Evolutionary conservation across 2,113 vertebrate species (phyloP).

Genomic region (Cisticola juncidis): DNA sequence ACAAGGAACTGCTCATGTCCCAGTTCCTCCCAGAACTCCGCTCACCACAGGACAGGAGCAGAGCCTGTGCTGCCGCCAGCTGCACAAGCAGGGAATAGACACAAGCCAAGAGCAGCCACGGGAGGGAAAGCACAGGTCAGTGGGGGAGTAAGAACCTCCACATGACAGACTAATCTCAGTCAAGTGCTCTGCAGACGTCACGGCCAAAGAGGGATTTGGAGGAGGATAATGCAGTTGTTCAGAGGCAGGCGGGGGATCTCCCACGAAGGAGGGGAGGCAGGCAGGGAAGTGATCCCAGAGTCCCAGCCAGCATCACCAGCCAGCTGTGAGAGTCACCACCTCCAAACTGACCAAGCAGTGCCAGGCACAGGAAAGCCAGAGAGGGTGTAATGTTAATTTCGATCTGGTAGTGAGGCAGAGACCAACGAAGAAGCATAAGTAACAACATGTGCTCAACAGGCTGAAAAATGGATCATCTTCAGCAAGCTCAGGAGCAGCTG

Average conservation of each 20-base stretch:
- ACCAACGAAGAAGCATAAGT: neutral
- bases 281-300: neutral
- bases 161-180: conserved; percentile 47
- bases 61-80: neutral
- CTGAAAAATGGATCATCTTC: neutral
- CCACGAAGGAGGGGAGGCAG: neutral
- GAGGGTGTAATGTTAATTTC: neutral
- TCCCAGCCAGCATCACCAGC: fast-evolving
- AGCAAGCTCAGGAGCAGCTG: neutral
- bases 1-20: neutral
- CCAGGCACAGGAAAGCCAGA: neutral
- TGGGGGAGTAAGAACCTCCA: conserved; percentile 5
- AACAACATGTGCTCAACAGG: neutral
- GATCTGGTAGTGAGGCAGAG: neutral
- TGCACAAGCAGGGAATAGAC: neutral
- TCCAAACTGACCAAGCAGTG: neutral
- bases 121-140: conserved; percentile 10
- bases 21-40: neutral
- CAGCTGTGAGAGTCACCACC: neutral
- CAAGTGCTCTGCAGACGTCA: conserved; percentile 42
- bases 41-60: neutral
- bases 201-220: conserved; percentile 20
- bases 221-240: conserved; percentile 10
- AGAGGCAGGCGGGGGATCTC: neutral
- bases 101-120: neutral